phyloP scores from a whole-genome alignment of 23 tunicate species.

The Trididemnum miniatum region DNA sequence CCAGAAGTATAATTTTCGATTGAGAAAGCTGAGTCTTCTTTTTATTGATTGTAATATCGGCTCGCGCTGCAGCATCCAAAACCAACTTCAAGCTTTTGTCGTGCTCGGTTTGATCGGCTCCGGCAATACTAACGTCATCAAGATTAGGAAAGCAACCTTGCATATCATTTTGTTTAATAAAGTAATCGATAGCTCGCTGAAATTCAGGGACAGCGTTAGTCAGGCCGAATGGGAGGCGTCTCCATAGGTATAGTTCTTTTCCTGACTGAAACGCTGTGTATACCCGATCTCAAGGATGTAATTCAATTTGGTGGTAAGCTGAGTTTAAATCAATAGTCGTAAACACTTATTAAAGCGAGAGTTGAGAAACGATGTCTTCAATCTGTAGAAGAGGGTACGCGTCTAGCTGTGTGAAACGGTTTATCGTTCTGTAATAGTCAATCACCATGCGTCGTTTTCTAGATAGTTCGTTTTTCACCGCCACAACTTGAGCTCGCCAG shows the following conservation, averaged over 20 bases:
- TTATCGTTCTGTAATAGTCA: too few relatives aligned
- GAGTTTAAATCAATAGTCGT: slow-evolving; percentile 13
- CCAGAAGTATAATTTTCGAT: not conserved
- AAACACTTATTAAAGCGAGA: not conserved
- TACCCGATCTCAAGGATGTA: not conserved
- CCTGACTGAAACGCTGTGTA: slow-evolving; percentile 11
- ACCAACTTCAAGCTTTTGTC: slow-evolving; percentile 12
- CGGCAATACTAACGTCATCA: slow-evolving; percentile 24
- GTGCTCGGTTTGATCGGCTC: slow-evolving; percentile 18
- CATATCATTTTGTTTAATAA: not conserved
- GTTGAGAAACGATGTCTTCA: too few relatives aligned
- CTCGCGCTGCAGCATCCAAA: not conserved
- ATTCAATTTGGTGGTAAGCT: slow-evolving; percentile 5
- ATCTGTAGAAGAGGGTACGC: too few relatives aligned
- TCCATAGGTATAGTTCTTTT: not conserved
- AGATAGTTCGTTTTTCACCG: too few relatives aligned
- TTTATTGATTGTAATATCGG: not conserved
- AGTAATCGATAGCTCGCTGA: not conserved
- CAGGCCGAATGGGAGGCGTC: slow-evolving; percentile 22
- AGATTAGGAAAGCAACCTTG: slow-evolving; percentile 15
- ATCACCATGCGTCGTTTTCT: too few relatives aligned
- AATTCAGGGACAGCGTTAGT: slow-evolving; percentile 25
- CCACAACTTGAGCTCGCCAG: too few relatives aligned
- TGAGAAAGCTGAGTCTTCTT: not conserved
- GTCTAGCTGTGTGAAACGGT: too few relatives aligned